Conservation (phyloP, 1,140 invertebrate species). For the Cotesia chilonis region DNA sequence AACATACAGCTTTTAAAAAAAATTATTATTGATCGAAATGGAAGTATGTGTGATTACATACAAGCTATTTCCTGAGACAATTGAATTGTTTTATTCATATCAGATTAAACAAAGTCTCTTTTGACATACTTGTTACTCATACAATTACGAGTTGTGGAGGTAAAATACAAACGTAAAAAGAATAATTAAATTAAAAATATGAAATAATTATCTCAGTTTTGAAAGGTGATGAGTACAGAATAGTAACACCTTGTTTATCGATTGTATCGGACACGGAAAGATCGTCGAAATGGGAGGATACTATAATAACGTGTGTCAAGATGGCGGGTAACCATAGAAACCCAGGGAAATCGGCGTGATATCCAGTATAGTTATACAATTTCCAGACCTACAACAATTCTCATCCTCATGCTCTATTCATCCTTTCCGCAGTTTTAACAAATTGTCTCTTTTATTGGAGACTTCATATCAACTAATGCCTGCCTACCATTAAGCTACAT, state of each 20-base stretch:
- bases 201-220: too few species aligned
- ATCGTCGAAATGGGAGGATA: constrained; percentile 22
- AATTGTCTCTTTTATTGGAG: background rate
- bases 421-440: constrained; percentile 14
- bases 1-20: too few species aligned
- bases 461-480: background rate
- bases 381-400: constrained; percentile 2
- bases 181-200: too few species aligned
- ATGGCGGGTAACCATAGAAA: constrained; percentile 57
- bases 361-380: background rate
- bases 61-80: too few species aligned
- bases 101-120: too few species aligned
- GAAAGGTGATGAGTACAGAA: background rate
- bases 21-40: too few species aligned
- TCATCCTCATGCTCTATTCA: background rate
- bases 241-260: constrained; percentile 6
- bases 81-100: too few species aligned
- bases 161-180: too few species aligned
- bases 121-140: too few species aligned
- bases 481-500: background rate
- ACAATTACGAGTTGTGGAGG: too few species aligned
- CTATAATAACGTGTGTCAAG: constrained; percentile 50
- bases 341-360: constrained; percentile 40
- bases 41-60: too few species aligned
- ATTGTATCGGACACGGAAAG: constrained; percentile 16